phyloP scores from a whole-genome alignment of 2,888 invertebrate genomes.

The Limnephilus auricula region DNA sequence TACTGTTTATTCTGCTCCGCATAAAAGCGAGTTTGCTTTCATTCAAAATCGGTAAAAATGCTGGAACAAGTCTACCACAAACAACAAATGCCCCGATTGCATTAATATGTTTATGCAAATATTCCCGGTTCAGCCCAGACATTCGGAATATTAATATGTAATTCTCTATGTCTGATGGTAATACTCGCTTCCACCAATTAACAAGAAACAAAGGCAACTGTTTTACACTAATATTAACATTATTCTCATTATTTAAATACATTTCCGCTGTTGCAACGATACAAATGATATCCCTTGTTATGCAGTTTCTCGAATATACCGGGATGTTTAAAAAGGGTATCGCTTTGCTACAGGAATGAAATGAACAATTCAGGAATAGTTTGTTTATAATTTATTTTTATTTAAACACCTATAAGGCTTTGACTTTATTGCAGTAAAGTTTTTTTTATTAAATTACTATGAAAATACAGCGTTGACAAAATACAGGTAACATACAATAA shows the following conservation, averaged over 20 bases:
- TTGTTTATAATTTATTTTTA: too few relatives aligned
- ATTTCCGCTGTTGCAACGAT: background rate
- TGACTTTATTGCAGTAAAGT: too few relatives aligned
- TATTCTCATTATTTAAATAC: constrained; percentile 29
- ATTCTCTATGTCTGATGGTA: constrained; percentile 34
- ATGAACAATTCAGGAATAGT: background rate
- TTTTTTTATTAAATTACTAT: too few relatives aligned
- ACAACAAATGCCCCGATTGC: background rate
- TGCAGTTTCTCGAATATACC: background rate
- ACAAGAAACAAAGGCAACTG: constrained; percentile 37
- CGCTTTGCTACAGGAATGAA: background rate
- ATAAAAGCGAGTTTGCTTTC: background rate
- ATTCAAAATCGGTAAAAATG: constrained; percentile 8
- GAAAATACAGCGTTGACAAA: too few relatives aligned
- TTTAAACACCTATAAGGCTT: too few relatives aligned
- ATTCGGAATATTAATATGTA: background rate
- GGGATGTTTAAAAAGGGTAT: background rate
- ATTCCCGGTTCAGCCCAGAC: background rate
- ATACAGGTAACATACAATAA: too few relatives aligned
- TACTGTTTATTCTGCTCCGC: background rate
- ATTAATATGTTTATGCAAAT: constrained; percentile 27
- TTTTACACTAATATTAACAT: constrained; percentile 24
- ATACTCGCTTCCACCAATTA: constrained; percentile 19
- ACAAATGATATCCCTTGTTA: background rate
- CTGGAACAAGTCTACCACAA: background rate